phyloP scores from a whole-genome alignment of 2,888 invertebrate genomes.

The Sesia bembeciformis region DNA sequence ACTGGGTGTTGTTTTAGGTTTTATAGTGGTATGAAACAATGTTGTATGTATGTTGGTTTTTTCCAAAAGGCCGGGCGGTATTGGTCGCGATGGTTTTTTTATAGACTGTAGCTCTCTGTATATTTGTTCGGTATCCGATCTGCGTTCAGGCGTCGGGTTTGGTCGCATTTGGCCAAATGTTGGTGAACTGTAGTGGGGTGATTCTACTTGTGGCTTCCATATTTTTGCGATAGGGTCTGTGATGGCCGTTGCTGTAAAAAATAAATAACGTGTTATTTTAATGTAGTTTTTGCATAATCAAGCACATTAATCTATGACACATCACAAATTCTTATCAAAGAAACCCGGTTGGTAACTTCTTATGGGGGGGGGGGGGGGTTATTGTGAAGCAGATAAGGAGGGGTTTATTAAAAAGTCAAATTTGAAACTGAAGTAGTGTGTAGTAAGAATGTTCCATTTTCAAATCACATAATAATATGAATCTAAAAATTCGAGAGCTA shows the following conservation, averaged over 20 bases:
- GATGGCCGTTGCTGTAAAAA: background rate
- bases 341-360: too few species aligned
- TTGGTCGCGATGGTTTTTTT: conserved; percentile 42
- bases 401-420: too few species aligned
- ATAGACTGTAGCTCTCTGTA: conserved; percentile 57
- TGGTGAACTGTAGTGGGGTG: conserved; percentile 30
- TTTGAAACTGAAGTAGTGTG: too few species aligned
- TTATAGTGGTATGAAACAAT: conserved; percentile 21
- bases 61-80: conserved; percentile 44
- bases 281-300: too few species aligned
- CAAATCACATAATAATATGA: too few species aligned
- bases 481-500: too few species aligned
- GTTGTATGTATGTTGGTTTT: conserved; percentile 24
- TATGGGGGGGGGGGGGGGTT: too few species aligned
- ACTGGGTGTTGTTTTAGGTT: conserved; percentile 15
- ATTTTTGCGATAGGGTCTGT: conserved; percentile 43
- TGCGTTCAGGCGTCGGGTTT: conserved; percentile 29
- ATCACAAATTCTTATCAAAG: too few species aligned
- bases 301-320: too few species aligned
- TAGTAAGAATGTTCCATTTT: too few species aligned
- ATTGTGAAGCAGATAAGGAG: too few species aligned
- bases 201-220: conserved; percentile 35
- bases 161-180: conserved; percentile 42
- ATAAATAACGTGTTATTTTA: background rate
- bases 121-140: conserved; percentile 37